phyloP scores from a whole-genome alignment of 2,113 vertebrate species.

The Galeopterus variegatus region DNA sequence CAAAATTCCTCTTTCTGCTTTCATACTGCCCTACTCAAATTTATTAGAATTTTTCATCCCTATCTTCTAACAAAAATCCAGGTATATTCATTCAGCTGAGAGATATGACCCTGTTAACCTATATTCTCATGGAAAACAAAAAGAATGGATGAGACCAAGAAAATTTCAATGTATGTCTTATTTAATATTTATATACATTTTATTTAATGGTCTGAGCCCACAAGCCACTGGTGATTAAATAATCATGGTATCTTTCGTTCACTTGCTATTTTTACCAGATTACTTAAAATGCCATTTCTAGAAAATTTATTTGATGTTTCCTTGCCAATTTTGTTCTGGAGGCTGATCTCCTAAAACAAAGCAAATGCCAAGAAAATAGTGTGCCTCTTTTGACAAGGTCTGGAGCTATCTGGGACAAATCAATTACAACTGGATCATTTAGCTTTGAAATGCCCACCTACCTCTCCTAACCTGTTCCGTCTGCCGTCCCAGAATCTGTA shows the following conservation, averaged over 20 bases:
- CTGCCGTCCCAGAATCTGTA: neutral
- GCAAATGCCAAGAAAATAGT: neutral
- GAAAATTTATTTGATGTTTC: neutral
- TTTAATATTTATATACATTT: neutral
- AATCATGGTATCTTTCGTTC: neutral
- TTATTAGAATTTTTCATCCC: neutral
- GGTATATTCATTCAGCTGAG: neutral
- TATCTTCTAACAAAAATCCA: neutral
- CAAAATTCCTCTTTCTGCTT: neutral
- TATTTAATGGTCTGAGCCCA: neutral
- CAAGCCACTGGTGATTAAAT: neutral
- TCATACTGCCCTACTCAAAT: neutral
- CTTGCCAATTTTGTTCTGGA: neutral
- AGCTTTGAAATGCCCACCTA: conserved; percentile 22
- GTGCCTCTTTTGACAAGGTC: neutral
- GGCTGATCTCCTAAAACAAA: conserved; percentile 25
- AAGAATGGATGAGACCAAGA: neutral
- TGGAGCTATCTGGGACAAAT: conserved; percentile 19
- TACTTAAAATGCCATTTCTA: conserved; percentile 33
- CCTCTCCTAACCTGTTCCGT: neutral
- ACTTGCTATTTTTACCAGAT: neutral
- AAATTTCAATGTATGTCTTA: neutral
- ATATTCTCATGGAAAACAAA: neutral
- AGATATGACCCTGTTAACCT: neutral
- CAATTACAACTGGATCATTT: conserved; percentile 45